Base-by-base conservation (phyloP, 1,140 invertebrate species). In the Drosophila novamexicana region DNA sequence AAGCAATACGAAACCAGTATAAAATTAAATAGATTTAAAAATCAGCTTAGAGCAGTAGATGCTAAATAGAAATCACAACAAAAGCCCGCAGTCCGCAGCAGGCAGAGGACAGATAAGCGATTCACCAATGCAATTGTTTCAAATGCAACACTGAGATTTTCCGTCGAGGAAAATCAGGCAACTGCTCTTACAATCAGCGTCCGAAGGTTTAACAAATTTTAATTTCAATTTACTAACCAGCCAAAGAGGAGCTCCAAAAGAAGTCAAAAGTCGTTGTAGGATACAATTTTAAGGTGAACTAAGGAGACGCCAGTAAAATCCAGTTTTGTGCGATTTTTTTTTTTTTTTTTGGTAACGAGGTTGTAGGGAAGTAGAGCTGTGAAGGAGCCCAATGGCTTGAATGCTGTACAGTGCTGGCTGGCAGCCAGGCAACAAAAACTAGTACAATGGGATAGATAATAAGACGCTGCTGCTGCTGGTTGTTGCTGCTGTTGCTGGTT, bases 401-500 rank as follows among this genome's bases (percentile, higher is more conserved):
- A 50, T 63, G 37, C 42, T 39, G 9, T 36, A 36, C 47, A 47
- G 49, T 42, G 39, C n/a, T 32, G 40, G 47, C 18, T 18, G 50
- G 14, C 52, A 54, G 0, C 14, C 69, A 80, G 47, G 66, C 58
- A 68, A 58, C 50, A 59, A 39, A 49, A 49, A 72, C 70, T 79
- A 63, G 58, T 69, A 86, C 81, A 85, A 78, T 81, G 82, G 70
- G 64, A 58, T 75, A 85, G 75, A 85, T 80, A 86, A 81, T 84
- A 84, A 71, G 81, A 62, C 49, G 63, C 53, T 71, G 67, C 42
- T 58, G 71, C 39, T 59, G 66, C 67, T 73, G 62, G 18, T 76
- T 66, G 22, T 65, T 29, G 61, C 36, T 54, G 53, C 57, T 54
- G 64, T 52, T 74, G 14, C 45, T 39, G 37, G 40, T 22, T 49